Conservation (phyloP, 2,888 invertebrate species). For the Bombylius discolor region DNA sequence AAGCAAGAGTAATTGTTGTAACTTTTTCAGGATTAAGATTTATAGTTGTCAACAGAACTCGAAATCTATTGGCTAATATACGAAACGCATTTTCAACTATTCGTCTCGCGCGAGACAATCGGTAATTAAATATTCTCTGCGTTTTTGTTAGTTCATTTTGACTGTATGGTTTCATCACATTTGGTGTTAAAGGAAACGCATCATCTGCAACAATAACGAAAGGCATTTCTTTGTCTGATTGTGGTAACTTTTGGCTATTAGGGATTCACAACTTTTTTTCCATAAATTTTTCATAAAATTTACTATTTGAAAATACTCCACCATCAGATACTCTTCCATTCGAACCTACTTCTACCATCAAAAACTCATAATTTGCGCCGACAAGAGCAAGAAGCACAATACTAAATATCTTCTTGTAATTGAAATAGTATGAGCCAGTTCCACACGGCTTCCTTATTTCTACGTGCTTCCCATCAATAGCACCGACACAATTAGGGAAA, state of each 20-base stretch:
- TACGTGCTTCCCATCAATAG: too few relatives aligned
- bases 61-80: constrained; percentile 18
- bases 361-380: constrained; percentile 1
- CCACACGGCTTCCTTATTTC: too few relatives aligned
- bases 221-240: background rate
- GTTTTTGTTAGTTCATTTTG: background rate
- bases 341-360: background rate
- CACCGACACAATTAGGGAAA: too few relatives aligned
- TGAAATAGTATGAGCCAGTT: too few relatives aligned
- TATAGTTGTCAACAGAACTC: constrained; percentile 12
- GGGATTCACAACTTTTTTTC: background rate
- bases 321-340: background rate
- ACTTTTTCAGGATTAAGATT: background rate
- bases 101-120: constrained; percentile 10
- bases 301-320: background rate
- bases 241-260: background rate
- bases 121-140: background rate
- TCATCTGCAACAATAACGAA: background rate
- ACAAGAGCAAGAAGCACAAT: background rate
- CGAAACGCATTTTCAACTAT: constrained; percentile 14
- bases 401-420: constrained; percentile 4
- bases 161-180: background rate
- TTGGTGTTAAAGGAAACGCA: background rate
- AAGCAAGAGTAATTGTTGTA: background rate
- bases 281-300: background rate